Base-by-base conservation (phyloP, 2,888 invertebrate genomes). In the Drosophila birchii region DNA sequence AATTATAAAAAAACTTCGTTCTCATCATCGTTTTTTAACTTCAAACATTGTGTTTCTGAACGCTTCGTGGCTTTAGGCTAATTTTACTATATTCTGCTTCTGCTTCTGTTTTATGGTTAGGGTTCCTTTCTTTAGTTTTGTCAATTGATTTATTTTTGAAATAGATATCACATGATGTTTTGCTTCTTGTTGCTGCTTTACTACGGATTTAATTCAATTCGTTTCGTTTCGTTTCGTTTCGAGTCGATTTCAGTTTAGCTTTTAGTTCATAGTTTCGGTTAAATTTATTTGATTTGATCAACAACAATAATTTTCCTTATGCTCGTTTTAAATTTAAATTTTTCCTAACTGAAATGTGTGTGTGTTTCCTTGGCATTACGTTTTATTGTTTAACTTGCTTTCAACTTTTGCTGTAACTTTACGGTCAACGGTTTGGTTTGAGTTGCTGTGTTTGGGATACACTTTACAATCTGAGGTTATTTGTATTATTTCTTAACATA, bases 121-220 rank as follows among this genome's bases (percentile, higher is more conserved):
- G 67, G 68, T 61, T 67, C 14, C 20, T 59, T 56, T 60, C 44
- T 69, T 76, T 76, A 62, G 61, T 75, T 75, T 76, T 72, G 64
- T 60, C 63, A 51, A 76, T 83, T 81, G 75, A 74, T 68, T 86
- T 83, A 84, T 86, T 84, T 88, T 88, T 89, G 78, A 77, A 80
- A 83, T 81, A 83, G 79, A 80, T 80, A 88, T 86, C 76, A 80
- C 81, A 81, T 79, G 76, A 78, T 78, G 78, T 81, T 85, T 76
- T 81, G 80, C 75, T 78, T 64, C 68, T 76, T 73, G 69, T 78
- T 78, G 71, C 75, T 79, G 71, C 56, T 53, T 67, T 80, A 61
- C 72, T 83, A 62, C 81, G 81, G 72, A 78, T 83, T 81, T 70
- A 44, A 51, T 76, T 76, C 44, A 63, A 49, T 78, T 70, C 75